Evolutionary conservation across 2,888 invertebrate species (phyloP).

Genomic region (Eubasilissa splendida): DNA sequence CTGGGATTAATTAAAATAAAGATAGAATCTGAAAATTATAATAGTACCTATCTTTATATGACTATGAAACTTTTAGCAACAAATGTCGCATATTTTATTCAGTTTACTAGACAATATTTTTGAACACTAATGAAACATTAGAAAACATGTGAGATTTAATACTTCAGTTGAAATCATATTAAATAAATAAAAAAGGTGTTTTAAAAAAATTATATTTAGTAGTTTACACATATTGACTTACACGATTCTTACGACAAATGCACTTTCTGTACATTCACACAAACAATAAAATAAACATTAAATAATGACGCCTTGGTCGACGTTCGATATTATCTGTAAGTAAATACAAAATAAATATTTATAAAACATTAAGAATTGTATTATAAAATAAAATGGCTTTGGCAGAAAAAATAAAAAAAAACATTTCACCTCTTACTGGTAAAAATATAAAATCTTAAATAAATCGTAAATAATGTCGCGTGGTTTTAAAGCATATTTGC

Average conservation of each 20-base stretch:
- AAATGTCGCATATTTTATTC: too few relatives aligned
- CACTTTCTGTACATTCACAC: constrained; percentile 24
- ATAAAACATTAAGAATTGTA: constrained; percentile 26
- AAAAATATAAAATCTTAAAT: constrained; percentile 25
- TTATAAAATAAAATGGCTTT: constrained; percentile 53
- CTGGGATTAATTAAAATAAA: too few relatives aligned
- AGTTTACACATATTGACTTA: constrained; percentile 37
- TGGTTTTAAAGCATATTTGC: constrained; percentile 10
- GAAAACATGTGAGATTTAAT: too few relatives aligned
- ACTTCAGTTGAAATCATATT: neutral
- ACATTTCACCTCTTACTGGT: constrained; percentile 15
- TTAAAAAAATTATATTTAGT: constrained; percentile 31
- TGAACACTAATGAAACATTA: too few relatives aligned
- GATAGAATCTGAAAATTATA: too few relatives aligned
- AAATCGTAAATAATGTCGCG: constrained; percentile 1
- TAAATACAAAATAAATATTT: constrained; percentile 45
- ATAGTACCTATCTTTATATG: too few relatives aligned
- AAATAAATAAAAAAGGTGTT: neutral
- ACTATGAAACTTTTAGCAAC: too few relatives aligned
- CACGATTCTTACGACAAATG: constrained; percentile 32
- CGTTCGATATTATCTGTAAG: neutral
- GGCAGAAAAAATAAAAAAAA: constrained; percentile 49
- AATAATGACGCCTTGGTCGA: constrained; percentile 13
- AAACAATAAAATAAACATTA: constrained; percentile 33
- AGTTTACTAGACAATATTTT: too few relatives aligned